Percentiles rank a stretch among this genome's conserved stretches.
Evolutionary conservation across 2,888 invertebrate genomes (phyloP).

Genomic region (Pristionchus maxplancki): DNA sequence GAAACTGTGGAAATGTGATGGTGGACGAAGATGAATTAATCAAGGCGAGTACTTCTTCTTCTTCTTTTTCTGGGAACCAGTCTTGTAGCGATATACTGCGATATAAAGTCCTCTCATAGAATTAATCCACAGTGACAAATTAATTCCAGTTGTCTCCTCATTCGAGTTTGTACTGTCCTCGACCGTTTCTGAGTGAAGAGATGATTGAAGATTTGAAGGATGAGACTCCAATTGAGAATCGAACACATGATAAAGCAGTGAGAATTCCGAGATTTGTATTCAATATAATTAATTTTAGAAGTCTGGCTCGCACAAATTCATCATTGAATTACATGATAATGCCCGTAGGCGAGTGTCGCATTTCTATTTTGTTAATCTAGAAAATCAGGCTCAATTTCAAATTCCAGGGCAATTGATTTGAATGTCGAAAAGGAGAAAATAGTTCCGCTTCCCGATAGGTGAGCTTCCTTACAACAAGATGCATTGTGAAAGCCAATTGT

Average conservation of each 20-base stretch:
- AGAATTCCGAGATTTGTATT: background rate
- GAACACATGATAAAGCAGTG: background rate
- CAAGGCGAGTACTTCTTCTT: background rate
- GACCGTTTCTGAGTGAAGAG: background rate
- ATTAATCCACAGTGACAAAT: no score
- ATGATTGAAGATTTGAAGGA: background rate
- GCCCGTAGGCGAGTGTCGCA: background rate
- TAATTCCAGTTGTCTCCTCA: conserved; percentile 23
- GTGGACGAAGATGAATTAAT: background rate
- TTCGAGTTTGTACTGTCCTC: background rate
- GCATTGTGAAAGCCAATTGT: background rate
- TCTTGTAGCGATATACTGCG: no score
- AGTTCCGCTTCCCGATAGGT: background rate
- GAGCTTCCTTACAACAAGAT: background rate
- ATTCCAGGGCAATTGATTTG: background rate
- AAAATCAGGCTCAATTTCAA: no score
- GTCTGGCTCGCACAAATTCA: background rate
- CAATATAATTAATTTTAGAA: background rate
- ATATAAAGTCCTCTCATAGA: no score
- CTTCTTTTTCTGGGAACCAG: background rate
- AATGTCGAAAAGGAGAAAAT: background rate
- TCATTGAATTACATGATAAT: background rate
- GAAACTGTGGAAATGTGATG: background rate
- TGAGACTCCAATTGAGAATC: background rate
- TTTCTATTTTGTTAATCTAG: background rate